Conservation (phyloP, 1,140 invertebrate genomes). For the Periplaneta americana region DNA sequence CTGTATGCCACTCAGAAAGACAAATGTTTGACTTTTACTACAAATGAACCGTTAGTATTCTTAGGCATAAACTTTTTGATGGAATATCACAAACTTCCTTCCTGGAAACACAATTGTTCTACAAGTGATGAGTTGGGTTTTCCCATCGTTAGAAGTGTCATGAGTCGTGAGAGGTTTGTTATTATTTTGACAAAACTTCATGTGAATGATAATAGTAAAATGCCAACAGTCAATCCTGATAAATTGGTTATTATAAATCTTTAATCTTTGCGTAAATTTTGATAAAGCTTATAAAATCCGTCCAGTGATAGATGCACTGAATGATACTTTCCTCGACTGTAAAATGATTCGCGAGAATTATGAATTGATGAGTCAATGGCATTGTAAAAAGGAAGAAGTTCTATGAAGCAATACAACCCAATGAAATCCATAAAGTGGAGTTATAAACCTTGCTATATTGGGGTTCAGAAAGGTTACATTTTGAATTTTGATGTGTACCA, state of each 20-base stretch:
- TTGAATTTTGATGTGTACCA: slow-evolving; percentile 20
- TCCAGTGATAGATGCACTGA: slow-evolving; percentile 14
- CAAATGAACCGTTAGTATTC: slow-evolving; percentile 29
- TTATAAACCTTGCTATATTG: slow-evolving; percentile 20
- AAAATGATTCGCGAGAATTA: slow-evolving; percentile 15
- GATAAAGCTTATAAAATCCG: slow-evolving; percentile 18
- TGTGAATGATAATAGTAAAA: slow-evolving; percentile 15
- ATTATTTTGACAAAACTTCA: slow-evolving; percentile 15
- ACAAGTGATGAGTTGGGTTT: background rate
- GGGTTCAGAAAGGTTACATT: slow-evolving; percentile 18
- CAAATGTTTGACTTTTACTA: slow-evolving; percentile 31
- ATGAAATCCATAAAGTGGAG: slow-evolving; percentile 21
- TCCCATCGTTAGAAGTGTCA: background rate
- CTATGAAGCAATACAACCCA: slow-evolving; percentile 17
- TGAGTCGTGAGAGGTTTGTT: slow-evolving; percentile 1
- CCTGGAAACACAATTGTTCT: background rate
- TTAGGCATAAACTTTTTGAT: slow-evolving; percentile 33
- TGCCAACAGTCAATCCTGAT: slow-evolving; percentile 13
- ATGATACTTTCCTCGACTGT: slow-evolving; percentile 14
- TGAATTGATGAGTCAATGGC: slow-evolving; percentile 21
- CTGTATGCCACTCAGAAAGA: slow-evolving; percentile 30
- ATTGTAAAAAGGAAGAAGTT: slow-evolving; percentile 17
- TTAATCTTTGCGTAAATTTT: no score
- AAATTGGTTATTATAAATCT: no score
- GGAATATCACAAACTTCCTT: slow-evolving; percentile 13